Evolutionary conservation across 2,113 vertebrate species (phyloP).

Genomic region (Gallinago undulata): DNA sequence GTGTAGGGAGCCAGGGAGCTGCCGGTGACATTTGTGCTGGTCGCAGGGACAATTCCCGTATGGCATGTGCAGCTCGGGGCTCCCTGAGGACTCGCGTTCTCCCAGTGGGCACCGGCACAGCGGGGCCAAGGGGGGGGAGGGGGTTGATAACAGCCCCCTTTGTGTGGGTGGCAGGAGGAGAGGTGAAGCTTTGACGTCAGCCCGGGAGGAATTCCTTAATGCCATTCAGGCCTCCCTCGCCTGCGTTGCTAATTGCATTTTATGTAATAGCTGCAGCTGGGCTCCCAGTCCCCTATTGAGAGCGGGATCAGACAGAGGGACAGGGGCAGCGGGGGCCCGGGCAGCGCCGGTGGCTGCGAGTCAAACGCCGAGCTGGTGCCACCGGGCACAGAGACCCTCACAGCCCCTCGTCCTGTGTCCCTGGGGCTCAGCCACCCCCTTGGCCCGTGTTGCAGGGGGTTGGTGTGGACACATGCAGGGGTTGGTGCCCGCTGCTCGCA

Average conservation of each 20-base stretch:
- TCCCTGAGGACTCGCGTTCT: constrained; percentile 43
- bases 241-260: constrained; percentile 46
- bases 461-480: fast-evolving
- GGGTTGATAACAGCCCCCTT: constrained; percentile 29
- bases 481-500: fast-evolving
- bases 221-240: constrained; percentile 38
- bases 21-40: neutral
- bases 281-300: neutral
- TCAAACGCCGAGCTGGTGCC: neutral
- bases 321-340: neutral
- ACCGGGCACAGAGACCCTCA: neutral
- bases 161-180: constrained; percentile 8
- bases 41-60: neutral
- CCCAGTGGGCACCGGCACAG: neutral
- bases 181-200: constrained; percentile 69
- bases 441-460: fast-evolving
- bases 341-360: fast-evolving
- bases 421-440: fast-evolving
- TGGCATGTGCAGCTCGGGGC: neutral
- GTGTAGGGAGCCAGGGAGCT: neutral
- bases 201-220: constrained; percentile 67
- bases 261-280: constrained; percentile 65
- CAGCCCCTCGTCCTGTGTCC: too few species aligned
- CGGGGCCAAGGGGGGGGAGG: neutral
- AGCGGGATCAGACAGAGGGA: neutral